Conservation (phyloP, 2,888 invertebrate genomes). For the Dolichopus griseipennis region DNA sequence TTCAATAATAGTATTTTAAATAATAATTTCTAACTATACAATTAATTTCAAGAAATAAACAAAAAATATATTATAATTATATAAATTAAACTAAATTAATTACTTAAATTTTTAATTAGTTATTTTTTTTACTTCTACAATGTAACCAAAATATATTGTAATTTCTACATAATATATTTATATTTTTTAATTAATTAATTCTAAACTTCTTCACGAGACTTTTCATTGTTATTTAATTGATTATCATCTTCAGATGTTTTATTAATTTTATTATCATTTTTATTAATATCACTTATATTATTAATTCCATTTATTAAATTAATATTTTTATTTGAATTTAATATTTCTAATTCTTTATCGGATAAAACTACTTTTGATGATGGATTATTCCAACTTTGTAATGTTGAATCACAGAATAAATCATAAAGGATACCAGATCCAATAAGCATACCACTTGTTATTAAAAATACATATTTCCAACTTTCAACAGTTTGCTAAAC, state of each 20-base stretch:
- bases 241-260: background rate
- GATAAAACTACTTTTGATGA: conserved; percentile 14
- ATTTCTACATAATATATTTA: too few species aligned
- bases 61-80: too few species aligned
- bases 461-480: conserved; percentile 54
- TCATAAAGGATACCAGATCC: conserved; percentile 47
- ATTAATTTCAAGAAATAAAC: too few species aligned
- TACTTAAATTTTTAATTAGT: too few species aligned
- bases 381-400: conserved; percentile 51
- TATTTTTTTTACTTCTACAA: too few species aligned
- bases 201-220: background rate
- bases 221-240: background rate
- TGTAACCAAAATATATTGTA: too few species aligned
- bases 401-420: conserved; percentile 48
- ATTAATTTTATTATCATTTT: conserved; percentile 11
- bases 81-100: too few species aligned
- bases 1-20: too few species aligned
- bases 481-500: conserved; percentile 51
- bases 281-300: conserved; percentile 8
- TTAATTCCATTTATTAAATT: background rate
- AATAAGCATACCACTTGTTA: conserved; percentile 47
- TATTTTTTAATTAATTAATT: too few species aligned
- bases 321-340: conserved; percentile 18
- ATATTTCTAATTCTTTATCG: conserved; percentile 33
- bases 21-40: too few species aligned